Base-by-base conservation (phyloP, 2,113 vertebrate genomes). In the Heloderma charlesbogerti region DNA sequence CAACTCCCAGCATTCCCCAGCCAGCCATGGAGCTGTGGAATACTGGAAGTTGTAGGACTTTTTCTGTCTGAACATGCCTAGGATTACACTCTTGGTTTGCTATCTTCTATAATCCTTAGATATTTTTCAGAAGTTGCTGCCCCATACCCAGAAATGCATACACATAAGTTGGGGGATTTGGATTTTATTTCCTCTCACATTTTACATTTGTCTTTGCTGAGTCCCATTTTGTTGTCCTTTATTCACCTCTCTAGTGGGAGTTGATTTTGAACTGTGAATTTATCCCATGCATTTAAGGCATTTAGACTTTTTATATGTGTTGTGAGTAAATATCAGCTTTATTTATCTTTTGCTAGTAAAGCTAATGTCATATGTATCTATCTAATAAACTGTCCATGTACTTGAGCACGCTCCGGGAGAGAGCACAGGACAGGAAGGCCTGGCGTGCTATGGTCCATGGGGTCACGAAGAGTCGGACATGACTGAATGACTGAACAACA, bases 331-430 rank as follows among this genome's bases (percentile, higher is more conserved):
- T 25, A 12, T 4, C 57, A 66, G 1, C 31, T 81, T 89, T 79
- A 79, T 83, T 51, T 3, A 51, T 67, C 83, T 81, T 90, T 93
- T 86, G 37, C 16, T 71, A 87, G 25, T 48, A 88, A 48, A 69
- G 88, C 20, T 69, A 89, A 84, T 45, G 71, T 51, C 90, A 40
- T 43, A 31, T 86, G 25, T 57, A 2, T 87, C n/a, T 79, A 57
- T 57, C 66, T 82, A 54, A 89, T 94, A 83, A 85, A 75, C 15
- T 91, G 74, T 27, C 40, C 22, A 91, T 94, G 90, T 51, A n/a
- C n/a, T n/a, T n/a, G n/a, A n/a, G n/a, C n/a, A n/a, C n/a, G n/a
- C n/a, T n/a, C n/a, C n/a, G n/a, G n/a, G n/a, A n/a, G n/a, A n/a
- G n/a, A n/a, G n/a, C n/a, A n/a, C n/a, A n/a, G n/a, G n/a, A n/a